Base-by-base conservation (phyloP, 2,797 vertebrate species). In the Aplochiton taeniatus region DNA sequence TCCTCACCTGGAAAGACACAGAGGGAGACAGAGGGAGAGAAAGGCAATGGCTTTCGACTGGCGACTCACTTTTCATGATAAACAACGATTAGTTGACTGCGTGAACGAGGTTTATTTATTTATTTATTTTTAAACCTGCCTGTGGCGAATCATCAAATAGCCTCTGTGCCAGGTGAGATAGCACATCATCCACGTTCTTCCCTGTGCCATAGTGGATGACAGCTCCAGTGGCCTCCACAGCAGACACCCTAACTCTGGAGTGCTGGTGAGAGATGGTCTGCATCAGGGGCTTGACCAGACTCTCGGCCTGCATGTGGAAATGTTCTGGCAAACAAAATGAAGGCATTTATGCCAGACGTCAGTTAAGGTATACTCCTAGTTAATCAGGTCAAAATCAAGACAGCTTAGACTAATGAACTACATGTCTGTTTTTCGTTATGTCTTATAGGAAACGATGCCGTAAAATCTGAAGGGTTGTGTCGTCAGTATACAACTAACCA, bases 301-400 rank as follows among this genome's bases (percentile, higher is more conserved):
- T 93, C 77, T 98, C 97, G 0, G 96, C 94, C 58, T 98, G 95
- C 94, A 98, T 87, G 71, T 98, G 96, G 79, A 99, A 98, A 77
- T 95, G 93, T 56, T 96, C 97, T 99, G 88, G 58, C 74, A 68
- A 11, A 48, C 75, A 80, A 52, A 72, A 58, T 43, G 16, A 58
- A 3, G 31, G n/a, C 56, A 58, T 43, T 44, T 16, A n/a, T 9
- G 14, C 14, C 14, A 11, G 16, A n/a, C 9, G 14, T 5, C 43
- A 54, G 11, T 17, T 11, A 54, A 54, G 52, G 19, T 54, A 19
- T 31, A 31, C 31, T 31, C 31, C 31, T 31, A 31, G 31, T 31
- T 31, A 31, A 31, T 31, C 13, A 17, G 17, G 17, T 19, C 51
- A 18, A 48, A 48, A 48, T 42, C 17, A 16, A 58, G 5, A 54